Percentiles rank a stretch among this genome's conserved stretches.
These are phyloP conservation scores for Drosophila nigricruria DNA, from an alignment of 2,888 invertebrate genomes.

Conservation along the genomic window DNA sequence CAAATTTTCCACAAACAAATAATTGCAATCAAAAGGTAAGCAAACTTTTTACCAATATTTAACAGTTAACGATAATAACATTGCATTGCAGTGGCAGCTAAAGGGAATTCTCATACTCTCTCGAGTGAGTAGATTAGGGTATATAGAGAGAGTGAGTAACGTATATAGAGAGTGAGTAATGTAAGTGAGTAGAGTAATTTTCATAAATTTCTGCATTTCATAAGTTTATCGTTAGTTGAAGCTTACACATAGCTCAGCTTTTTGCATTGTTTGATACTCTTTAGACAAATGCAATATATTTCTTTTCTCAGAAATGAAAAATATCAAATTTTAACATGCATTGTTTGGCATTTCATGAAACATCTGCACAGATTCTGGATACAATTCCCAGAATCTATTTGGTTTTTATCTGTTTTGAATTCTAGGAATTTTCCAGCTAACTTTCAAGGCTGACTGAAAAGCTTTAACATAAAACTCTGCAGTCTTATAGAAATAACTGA, in stretches of 20 bases:
- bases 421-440: neutral
- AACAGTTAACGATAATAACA: conserved; percentile 9
- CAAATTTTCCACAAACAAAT: conserved; percentile 30
- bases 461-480: neutral
- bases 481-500: neutral
- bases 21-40: conserved; percentile 21
- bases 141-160: too few relatives aligned
- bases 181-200: too few relatives aligned
- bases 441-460: neutral
- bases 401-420: neutral
- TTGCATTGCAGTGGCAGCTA: neutral
- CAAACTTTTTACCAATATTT: conserved; percentile 7
- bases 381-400: neutral
- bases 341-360: neutral
- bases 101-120: neutral
- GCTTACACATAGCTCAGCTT: neutral
- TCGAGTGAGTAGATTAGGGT: neutral
- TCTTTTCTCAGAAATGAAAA: neutral
- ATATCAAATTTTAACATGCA: neutral
- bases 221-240: neutral
- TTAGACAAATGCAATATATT: neutral
- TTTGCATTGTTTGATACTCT: neutral
- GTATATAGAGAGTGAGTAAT: too few relatives aligned
- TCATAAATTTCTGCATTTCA: neutral
- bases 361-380: neutral